Evolutionary conservation across 53 echinoderm and acorn worm species (phyloP).

Genomic region (Crossaster papposus): DNA sequence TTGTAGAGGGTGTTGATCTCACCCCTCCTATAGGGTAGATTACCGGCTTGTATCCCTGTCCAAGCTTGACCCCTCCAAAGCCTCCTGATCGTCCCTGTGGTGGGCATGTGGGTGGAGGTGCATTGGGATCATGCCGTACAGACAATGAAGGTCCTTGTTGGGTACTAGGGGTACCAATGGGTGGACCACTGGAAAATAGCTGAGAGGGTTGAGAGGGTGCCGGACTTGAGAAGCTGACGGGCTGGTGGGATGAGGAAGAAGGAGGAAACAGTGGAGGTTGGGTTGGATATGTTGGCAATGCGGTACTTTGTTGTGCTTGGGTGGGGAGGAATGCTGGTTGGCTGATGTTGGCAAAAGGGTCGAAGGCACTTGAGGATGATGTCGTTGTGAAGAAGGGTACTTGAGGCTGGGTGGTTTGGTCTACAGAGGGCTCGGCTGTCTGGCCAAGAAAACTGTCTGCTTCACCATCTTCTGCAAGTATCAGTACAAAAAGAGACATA

Average conservation of each 20-base stretch:
- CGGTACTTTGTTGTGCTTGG: slow-evolving; percentile 2
- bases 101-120: slow-evolving; percentile 67
- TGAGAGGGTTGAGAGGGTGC: slow-evolving; percentile 35
- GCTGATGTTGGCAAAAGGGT: slow-evolving; percentile 81
- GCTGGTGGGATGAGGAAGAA: slow-evolving; percentile 35
- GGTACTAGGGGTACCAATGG: slow-evolving; percentile 42
- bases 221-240: slow-evolving; percentile 47
- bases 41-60: slow-evolving; percentile 74
- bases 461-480: slow-evolving; percentile 81
- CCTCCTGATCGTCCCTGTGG: slow-evolving; percentile 59
- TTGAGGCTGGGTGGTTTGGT: slow-evolving; percentile 59
- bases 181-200: slow-evolving; percentile 42
- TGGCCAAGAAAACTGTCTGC: slow-evolving; percentile 93
- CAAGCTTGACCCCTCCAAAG: slow-evolving; percentile 54
- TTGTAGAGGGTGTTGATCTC: slow-evolving; percentile 19
- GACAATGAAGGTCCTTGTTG: slow-evolving; percentile 55
- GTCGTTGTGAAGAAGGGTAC: slow-evolving; percentile 76
- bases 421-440: slow-evolving; percentile 63
- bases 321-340: slow-evolving; percentile 52
- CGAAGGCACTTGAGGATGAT: slow-evolving; percentile 58
- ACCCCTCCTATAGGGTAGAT: slow-evolving; percentile 59
- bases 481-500: background rate
- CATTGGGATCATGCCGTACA: slow-evolving; percentile 41
- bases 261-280: slow-evolving; percentile 23
- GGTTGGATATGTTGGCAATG: slow-evolving; percentile 4